Evolutionary conservation across 2,797 vertebrate genomes (phyloP), one percentile per base, ranked within the genome.

Genomic region (Cheirogaleus major): DNA sequence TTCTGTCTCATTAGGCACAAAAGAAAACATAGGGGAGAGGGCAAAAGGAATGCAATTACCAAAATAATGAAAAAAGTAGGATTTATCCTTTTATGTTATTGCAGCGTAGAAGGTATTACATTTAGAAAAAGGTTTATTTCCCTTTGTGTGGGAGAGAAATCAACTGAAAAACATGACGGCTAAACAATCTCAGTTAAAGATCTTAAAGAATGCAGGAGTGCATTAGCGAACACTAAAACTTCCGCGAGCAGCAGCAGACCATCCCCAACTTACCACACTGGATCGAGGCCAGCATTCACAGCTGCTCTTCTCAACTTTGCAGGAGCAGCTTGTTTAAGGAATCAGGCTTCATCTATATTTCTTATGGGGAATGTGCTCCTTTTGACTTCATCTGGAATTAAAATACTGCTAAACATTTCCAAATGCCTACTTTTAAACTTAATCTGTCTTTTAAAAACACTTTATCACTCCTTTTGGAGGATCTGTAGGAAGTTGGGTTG

Each of bases 71-170:
- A 63, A 90, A 89, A 92, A 63, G 82, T 45, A 82, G 23, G 18
- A 90, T 81, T 87, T 25, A 84, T 76, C 48, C 30, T 59, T 23
- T 90, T 81, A 80, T 69, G 79, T 91, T 95, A 65, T 84, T 91
- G 43, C 11, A 72, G 30, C 89, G 52, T 84, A 67, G n/a, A 85
- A 80, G 55, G 4, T 12, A 83, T 97, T 89, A 59, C 45, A 90
- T 73, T 78, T 95, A 93, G 65, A 95, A 85, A 38, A 91, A 95
- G 65, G 48, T 76, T 91, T 79, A 96, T 97, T 87, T 95, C 55
- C 78, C 25, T 95, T 96, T 94, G 57, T 89, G 61, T 89, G 57
- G 45, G 76, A 91, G n/a, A 97, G 65, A 97, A 93, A 96, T 76
- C 79, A 89, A 52, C 85, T 61, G 85, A 89, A 96, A 96, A 93